Evolutionary conservation across 2,113 vertebrate genomes (phyloP), one percentile per base, ranked within the genome.

Genomic region (Rhinogobius similis): DNA sequence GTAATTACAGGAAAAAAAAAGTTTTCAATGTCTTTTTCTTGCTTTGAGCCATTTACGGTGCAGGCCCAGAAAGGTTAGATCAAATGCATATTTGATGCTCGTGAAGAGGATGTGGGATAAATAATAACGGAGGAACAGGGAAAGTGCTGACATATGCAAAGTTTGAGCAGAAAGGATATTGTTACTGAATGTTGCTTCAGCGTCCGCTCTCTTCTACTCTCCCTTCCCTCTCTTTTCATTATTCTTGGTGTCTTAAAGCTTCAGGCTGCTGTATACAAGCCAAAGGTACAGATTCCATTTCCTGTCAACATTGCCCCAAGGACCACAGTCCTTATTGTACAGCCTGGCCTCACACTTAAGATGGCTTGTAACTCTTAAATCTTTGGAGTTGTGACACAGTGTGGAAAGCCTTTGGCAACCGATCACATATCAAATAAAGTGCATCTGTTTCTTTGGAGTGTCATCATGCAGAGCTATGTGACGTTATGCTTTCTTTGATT

Each of bases 111-210:
- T 76, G 32, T 59, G 43, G 62, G 55, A 69, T 64, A 78, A 72
- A 86, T 73, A 80, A 53, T 74, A 65, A 84, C 32, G 64, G 58
- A 62, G 48, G n/a, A 82, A 83, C 69, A 78, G 77, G 65, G 79
- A 72, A 86, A 86, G 74, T 79, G 80, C 79, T 83, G 83, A 89
- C 81, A 71, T 61, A 77, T 67, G 74, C 75, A 68, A 69, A 82
- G 46, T 74, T 75, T 79, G 44, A 70, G 46, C 41, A 56, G 41
- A 76, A 65, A 82, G 64, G 67, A 86, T 75, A 81, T 84, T 78
- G 71, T 73, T 82, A 66, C 64, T 71, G 67, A 81, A 76, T 70
- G 50, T 69, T 70, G 69, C 9, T 44, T 63, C 20, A 32, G 56
- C 59, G 59, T 32, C 27, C 46, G 62, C 48, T 62, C 38, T 36